Base-by-base conservation (phyloP, 1,140 invertebrate genomes). In the Periplaneta americana region DNA sequence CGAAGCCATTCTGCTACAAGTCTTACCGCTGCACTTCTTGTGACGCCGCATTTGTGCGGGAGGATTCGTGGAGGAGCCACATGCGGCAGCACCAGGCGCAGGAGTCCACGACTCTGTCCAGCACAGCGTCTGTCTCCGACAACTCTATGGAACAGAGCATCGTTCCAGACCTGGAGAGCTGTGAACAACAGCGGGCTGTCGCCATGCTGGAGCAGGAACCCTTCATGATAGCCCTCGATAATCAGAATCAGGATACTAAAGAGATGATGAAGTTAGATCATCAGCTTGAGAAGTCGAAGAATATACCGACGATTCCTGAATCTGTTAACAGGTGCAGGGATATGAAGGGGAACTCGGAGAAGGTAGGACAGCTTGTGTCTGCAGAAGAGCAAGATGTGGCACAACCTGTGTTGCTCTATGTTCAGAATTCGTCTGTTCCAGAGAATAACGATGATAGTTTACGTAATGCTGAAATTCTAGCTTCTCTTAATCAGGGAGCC, bases 1-100 rank as follows among this genome's bases (percentile, higher is more conserved):
- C 35, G 18, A 81, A 81, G 34, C 81, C 85, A 32, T 83, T 83
- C 18, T 87, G 86, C 79, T 74, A 82, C 18, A 85, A 85, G 79
- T 75, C 82, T 3, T 85, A 85, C 80, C 82, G 84, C 22, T 88
- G 88, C 84, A 75, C 83, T 2, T 66, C 83, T 9, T 88, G 88
- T 80, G 81, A 84, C n/a, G 83, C 83, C 15, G 82, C 85, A 2
- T 88, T 88, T 85, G 88, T 88, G 1, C 83, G 87, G 34, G 86
- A 86, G 66, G 87, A 88, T 79, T 88, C 88, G 2, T 84, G 86
- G 66, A 83, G 86, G 33, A 86, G 86, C 81, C 88, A 88, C 79
- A 79, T 87, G 80, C 84, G 86, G 66, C 87, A 86, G 36, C 87
- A 88, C 57, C 32, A 82, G 34, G 22, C 48, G 6, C 48, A 66